Evolutionary conservation across 1,140 invertebrate genomes (phyloP).

Genomic region (Drosophila sechellia): DNA sequence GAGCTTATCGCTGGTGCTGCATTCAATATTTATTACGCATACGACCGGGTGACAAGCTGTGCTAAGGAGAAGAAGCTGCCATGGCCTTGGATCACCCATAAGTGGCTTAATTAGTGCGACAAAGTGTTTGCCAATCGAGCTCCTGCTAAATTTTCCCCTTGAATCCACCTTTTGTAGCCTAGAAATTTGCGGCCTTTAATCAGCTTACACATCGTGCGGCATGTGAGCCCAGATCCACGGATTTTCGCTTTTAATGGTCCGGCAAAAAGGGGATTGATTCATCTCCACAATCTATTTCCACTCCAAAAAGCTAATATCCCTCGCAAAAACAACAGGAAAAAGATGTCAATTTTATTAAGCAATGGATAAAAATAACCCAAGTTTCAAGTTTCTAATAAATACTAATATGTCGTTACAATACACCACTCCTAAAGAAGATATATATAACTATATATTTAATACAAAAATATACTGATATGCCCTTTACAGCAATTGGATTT

Average conservation of each 20-base stretch:
- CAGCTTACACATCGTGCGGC: slow-evolving; percentile 40
- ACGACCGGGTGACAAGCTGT: slow-evolving; percentile 36
- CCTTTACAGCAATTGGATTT: slow-evolving; percentile 4
- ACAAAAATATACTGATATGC: too few relatives aligned
- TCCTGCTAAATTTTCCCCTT: background rate
- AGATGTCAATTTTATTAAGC: too few relatives aligned
- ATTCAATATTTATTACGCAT: slow-evolving; percentile 72
- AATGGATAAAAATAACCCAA: too few relatives aligned
- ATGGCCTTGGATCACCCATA: slow-evolving; percentile 40
- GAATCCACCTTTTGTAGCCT: background rate
- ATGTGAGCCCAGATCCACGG: background rate
- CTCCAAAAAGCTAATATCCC: background rate
- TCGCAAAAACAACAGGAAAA: too few relatives aligned
- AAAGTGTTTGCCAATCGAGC: slow-evolving; percentile 69
- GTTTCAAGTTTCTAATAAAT: too few relatives aligned
- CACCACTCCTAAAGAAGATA: too few relatives aligned
- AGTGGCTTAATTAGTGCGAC: slow-evolving; percentile 71
- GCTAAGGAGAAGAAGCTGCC: slow-evolving; percentile 27
- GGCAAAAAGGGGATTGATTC: background rate
- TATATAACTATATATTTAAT: too few relatives aligned
- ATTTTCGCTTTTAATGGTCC: background rate
- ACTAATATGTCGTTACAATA: too few relatives aligned
- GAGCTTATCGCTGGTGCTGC: slow-evolving; percentile 36
- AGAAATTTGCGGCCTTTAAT: slow-evolving; percentile 48
- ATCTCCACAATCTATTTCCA: too few relatives aligned